A percentile compares a stretch with the other conserved stretches of the same genome.
Evolutionary conservation across 2,113 vertebrate genomes (phyloP).

Genomic region (Psittacara wagleri): DNA sequence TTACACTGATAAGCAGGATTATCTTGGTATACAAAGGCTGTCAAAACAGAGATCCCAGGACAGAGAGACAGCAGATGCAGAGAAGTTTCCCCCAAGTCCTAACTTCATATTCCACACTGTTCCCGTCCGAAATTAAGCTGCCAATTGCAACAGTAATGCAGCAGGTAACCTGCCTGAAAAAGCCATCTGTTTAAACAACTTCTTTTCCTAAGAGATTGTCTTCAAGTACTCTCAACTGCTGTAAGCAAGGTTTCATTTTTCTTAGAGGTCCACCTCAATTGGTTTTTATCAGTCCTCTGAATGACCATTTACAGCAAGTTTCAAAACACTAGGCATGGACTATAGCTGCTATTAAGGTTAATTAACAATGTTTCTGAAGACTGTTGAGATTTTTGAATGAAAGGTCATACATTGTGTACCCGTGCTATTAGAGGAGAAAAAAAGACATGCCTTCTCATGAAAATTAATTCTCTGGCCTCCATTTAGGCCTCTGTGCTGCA

Average conservation of each 20-base stretch:
- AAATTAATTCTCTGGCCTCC: not conserved
- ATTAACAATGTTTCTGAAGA: slow-evolving; percentile 35
- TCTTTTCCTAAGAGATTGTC: not conserved
- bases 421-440: not conserved
- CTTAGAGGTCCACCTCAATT: not conserved
- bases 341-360: slow-evolving; percentile 1
- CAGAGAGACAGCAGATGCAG: rapidly evolving
- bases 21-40: not conserved
- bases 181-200: not conserved
- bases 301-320: not conserved
- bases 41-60: not conserved
- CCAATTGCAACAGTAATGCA: not conserved
- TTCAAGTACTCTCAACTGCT: not conserved
- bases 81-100: not conserved
- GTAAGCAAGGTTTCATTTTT: not conserved
- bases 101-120: not conserved
- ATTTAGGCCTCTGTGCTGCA: not conserved
- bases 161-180: not conserved
- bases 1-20: not conserved
- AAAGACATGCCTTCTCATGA: not conserved
- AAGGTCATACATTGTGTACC: not conserved
- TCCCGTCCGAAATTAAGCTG: not conserved
- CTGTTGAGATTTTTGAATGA: not conserved
- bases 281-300: not conserved
- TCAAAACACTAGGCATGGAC: not conserved